Conservation (phyloP, 2,888 invertebrate genomes). For the Clivina fossor region DNA sequence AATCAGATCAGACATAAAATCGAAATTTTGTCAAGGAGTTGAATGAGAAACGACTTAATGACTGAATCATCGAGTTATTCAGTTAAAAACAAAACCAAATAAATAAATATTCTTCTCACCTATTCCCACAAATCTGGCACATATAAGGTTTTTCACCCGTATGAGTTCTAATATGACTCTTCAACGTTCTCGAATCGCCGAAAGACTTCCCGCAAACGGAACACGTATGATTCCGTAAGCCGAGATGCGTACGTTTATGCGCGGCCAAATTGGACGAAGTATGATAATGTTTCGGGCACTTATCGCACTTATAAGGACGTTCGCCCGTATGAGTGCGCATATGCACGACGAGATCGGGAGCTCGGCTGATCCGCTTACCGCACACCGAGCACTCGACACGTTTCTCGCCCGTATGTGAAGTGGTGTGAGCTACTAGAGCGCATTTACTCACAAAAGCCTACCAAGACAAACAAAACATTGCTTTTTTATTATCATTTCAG, state of each 20-base stretch:
- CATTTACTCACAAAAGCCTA: slow-evolving; percentile 50
- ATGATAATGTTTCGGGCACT: slow-evolving; percentile 49
- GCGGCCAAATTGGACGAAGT: slow-evolving; percentile 50
- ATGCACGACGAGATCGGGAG: slow-evolving; percentile 49
- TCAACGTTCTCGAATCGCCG: slow-evolving; percentile 48
- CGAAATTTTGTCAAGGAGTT: too few species aligned
- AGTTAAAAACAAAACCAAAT: too few species aligned
- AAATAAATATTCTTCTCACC: too few species aligned
- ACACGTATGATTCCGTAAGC: slow-evolving; percentile 48
- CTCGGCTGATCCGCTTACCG: slow-evolving; percentile 47
- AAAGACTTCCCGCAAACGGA: slow-evolving; percentile 49
- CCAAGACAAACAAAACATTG: too few species aligned
- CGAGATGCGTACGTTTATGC: slow-evolving; percentile 49
- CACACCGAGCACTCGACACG: slow-evolving; percentile 49
- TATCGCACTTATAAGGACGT: slow-evolving; percentile 48
- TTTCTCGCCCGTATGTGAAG: slow-evolving; percentile 50
- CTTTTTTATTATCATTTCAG: too few species aligned
- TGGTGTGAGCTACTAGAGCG: slow-evolving; percentile 47
- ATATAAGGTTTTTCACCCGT: slow-evolving; percentile 51
- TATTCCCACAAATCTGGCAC: slow-evolving; percentile 47
- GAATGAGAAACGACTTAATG: too few species aligned
- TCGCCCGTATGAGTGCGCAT: slow-evolving; percentile 52
- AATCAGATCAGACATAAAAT: too few species aligned
- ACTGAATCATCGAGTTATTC: too few species aligned
- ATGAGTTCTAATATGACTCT: slow-evolving; percentile 48